Percentiles rank a stretch among this genome's conserved stretches.
Conservation (phyloP, 2,113 vertebrate species). For the Peucedramus taeniatus region DNA sequence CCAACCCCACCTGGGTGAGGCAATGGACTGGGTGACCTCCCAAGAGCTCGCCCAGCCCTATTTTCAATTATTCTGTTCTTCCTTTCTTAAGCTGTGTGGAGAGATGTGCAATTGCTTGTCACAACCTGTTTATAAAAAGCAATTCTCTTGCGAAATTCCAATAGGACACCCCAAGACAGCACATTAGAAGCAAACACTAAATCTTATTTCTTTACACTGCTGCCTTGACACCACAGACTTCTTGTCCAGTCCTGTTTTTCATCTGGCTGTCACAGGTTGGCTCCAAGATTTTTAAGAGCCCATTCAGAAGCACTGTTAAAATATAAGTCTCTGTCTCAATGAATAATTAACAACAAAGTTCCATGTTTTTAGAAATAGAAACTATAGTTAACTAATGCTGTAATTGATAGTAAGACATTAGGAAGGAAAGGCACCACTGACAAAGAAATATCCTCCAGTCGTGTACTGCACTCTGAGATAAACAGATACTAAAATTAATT, state of each 20-base stretch:
- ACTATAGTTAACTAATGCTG: neutral
- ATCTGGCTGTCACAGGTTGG: neutral
- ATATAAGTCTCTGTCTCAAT: neutral
- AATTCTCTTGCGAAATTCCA: neutral
- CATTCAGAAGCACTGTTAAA: neutral
- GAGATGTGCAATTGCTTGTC: constrained; percentile 21
- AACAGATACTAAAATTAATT: neutral
- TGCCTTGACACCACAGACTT: neutral
- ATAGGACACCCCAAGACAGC: neutral
- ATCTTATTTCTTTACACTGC: neutral
- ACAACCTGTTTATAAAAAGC: constrained; percentile 24
- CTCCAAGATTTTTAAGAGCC: neutral
- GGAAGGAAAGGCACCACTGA: neutral
- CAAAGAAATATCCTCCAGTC: neutral
- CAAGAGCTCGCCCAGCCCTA: neutral
- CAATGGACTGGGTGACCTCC: neutral
- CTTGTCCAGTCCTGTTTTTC: neutral
- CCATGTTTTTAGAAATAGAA: neutral
- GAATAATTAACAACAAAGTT: neutral
- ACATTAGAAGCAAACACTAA: neutral
- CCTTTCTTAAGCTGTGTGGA: neutral
- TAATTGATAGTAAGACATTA: neutral
- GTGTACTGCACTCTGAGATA: neutral
- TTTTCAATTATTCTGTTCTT: constrained; percentile 28
- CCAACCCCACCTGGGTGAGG: neutral